These are phyloP conservation scores for Tetragonisca angustula DNA, from an alignment of 2,888 invertebrate species.

Conservation along the genomic window DNA sequence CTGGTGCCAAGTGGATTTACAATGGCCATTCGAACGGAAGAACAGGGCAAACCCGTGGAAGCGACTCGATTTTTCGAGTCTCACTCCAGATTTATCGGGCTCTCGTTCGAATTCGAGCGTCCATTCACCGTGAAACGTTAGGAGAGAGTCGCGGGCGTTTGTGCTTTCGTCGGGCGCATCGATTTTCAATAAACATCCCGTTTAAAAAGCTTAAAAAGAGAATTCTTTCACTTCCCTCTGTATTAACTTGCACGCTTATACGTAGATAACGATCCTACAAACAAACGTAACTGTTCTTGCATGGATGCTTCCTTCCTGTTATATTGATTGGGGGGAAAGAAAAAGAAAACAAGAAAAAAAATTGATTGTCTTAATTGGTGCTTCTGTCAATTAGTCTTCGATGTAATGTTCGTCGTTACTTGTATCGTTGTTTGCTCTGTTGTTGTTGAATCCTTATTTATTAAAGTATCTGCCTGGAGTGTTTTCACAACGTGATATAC, in stretches of 20 bases:
- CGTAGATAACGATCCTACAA: too few species aligned
- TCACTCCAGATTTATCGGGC: background rate
- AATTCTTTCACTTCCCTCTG: background rate
- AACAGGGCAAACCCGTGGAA: background rate
- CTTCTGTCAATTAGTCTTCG: background rate
- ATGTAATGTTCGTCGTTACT: background rate
- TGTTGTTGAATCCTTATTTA: background rate
- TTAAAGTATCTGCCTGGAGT: background rate
- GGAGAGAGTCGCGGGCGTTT: background rate
- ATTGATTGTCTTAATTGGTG: background rate
- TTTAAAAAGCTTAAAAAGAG: background rate
- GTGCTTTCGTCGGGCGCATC: background rate
- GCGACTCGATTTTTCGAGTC: slow-evolving; percentile 9
- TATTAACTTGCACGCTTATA: too few species aligned
- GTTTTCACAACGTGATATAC: background rate
- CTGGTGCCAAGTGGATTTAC: slow-evolving; percentile 36
- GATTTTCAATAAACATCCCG: background rate
- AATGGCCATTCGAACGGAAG: slow-evolving; percentile 4
- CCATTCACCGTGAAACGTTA: background rate
- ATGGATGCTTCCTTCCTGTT: background rate
- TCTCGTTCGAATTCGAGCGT: background rate
- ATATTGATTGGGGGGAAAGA: background rate
- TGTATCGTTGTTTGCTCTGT: background rate
- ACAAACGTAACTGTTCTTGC: background rate
- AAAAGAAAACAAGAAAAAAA: too few species aligned